A percentile compares a stretch with the other conserved stretches of the same genome.
These are phyloP conservation scores for Leucophenga montana DNA, from an alignment of 2,888 invertebrate genomes.

Conservation along the genomic window DNA sequence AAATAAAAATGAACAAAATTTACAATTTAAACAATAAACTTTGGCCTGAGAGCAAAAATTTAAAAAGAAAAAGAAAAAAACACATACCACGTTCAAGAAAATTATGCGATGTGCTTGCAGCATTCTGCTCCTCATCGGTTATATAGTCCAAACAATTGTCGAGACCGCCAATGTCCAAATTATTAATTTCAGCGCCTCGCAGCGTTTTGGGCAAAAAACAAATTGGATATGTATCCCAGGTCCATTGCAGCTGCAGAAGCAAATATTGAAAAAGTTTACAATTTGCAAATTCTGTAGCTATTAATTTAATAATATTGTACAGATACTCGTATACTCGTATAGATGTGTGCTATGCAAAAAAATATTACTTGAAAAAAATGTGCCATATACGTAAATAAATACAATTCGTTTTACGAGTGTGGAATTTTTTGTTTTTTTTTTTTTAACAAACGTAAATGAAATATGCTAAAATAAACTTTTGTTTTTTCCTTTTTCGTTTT, in stretches of 20 bases:
- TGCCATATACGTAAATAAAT: too few relatives aligned
- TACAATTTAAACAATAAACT: background rate
- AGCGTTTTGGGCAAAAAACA: constrained; percentile 72
- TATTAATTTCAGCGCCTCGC: constrained; percentile 72
- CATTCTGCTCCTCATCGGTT: constrained; percentile 74
- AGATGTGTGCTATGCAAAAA: too few relatives aligned
- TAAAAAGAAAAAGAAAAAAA: constrained; percentile 3
- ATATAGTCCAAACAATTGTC: constrained; percentile 72
- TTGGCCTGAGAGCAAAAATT: background rate
- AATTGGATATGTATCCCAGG: constrained; percentile 73
- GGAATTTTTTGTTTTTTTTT: too few relatives aligned
- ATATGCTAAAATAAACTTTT: background rate
- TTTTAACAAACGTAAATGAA: background rate
- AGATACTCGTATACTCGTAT: too few relatives aligned
- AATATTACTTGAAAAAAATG: too few relatives aligned
- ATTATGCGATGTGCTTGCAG: constrained; percentile 74
- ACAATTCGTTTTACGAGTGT: too few relatives aligned
- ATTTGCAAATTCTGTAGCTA: too few relatives aligned
- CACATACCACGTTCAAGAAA: constrained; percentile 75
- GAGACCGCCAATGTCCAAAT: constrained; percentile 70
- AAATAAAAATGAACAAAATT: constrained; percentile 12
- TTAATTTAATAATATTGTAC: too few relatives aligned
- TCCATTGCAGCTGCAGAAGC: constrained; percentile 66
- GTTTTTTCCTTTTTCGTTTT: too few relatives aligned
- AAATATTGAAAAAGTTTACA: constrained; percentile 14